phyloP scores from a whole-genome alignment of 2,888 invertebrate genomes.

The Phortica okadai region DNA sequence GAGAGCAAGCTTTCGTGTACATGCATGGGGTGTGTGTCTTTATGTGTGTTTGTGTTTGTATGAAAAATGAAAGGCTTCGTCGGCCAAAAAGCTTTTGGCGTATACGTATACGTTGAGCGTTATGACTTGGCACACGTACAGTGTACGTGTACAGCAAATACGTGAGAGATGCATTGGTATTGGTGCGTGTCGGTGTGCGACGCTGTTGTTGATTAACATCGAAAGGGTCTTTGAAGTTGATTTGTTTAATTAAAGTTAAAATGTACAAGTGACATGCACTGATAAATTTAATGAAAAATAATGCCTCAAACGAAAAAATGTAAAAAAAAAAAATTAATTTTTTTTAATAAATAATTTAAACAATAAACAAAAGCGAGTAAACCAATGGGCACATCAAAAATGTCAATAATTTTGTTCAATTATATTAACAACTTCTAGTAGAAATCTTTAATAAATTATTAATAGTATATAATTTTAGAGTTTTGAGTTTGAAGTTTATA shows the following conservation, averaged over 20 bases:
- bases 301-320: not conserved
- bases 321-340: not conserved
- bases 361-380: not conserved
- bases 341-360: not conserved
- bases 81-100: constrained; percentile 46
- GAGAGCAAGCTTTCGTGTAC: constrained; percentile 27
- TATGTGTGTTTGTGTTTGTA: not conserved
- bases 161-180: constrained; percentile 24
- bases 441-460: too few species aligned
- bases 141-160: constrained; percentile 46
- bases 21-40: not conserved
- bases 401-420: too few species aligned
- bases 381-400: too few species aligned
- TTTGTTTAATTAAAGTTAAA: not conserved
- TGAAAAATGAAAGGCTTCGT: constrained; percentile 28
- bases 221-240: not conserved
- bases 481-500: too few species aligned
- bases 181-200: constrained; percentile 19
- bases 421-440: too few species aligned
- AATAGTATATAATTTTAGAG: too few species aligned
- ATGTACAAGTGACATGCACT: not conserved
- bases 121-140: constrained; percentile 45
- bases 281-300: not conserved
- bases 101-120: constrained; percentile 48
- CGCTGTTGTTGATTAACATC: not conserved